These are phyloP conservation scores for Spinibarbus caldwelli DNA, from an alignment of 2,797 vertebrate species.

Conservation along the genomic window DNA sequence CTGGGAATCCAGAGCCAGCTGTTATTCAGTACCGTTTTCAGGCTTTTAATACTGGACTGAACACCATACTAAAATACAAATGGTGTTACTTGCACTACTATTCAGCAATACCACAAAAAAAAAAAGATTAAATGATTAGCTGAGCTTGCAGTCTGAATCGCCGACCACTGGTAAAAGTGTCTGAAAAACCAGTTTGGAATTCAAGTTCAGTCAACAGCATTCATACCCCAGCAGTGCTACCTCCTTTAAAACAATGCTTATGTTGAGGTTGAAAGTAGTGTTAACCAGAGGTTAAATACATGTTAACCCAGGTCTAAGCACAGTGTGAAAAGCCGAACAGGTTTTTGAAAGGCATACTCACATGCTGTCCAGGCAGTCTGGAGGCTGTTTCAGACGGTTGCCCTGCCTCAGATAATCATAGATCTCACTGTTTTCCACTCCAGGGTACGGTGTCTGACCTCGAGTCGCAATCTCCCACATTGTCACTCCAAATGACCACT, in stretches of 20 bases:
- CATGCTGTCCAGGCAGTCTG: conserved; percentile 90
- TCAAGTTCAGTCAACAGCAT: too few species aligned
- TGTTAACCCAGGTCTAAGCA: neutral
- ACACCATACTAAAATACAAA: neutral
- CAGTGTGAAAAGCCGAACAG: neutral
- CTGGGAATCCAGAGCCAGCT: too few species aligned
- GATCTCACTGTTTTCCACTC: conserved; percentile 94
- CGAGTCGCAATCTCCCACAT: conserved; percentile 95
- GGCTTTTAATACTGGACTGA: too few species aligned
- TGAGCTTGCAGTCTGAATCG: too few species aligned
- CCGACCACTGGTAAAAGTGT: neutral
- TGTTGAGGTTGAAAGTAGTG: neutral
- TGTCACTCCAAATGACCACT: conserved; percentile 95
- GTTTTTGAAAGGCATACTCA: conserved; percentile 70
- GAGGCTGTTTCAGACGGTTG: conserved; percentile 90
- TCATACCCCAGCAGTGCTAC: neutral
- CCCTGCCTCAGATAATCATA: conserved; percentile 92
- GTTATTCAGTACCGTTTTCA: too few species aligned
- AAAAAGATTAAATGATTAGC: too few species aligned
- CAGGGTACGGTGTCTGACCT: conserved; percentile 91
- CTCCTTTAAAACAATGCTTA: neutral
- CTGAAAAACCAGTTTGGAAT: neutral
- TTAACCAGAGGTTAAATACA: neutral
- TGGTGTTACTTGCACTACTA: neutral
- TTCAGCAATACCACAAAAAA: neutral